Evolutionary conservation across 2,113 vertebrate genomes (phyloP).

Genomic region (Sciurus niger): DNA sequence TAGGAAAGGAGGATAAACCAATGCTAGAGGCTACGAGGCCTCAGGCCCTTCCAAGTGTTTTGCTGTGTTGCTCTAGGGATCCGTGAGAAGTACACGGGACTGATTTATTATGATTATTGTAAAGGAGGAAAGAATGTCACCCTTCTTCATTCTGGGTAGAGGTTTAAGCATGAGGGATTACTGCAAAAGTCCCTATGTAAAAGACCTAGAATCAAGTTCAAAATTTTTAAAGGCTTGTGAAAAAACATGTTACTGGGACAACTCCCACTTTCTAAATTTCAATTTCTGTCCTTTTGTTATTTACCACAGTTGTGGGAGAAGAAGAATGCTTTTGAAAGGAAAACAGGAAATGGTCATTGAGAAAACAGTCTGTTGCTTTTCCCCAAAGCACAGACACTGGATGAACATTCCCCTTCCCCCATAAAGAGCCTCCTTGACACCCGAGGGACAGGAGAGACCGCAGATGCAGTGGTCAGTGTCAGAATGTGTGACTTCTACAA

Average conservation of each 20-base stretch:
- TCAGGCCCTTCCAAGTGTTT: background rate
- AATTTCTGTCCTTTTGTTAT: constrained; percentile 32
- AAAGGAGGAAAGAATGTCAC: background rate
- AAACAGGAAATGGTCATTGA: constrained; percentile 59
- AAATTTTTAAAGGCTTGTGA: background rate
- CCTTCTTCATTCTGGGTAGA: background rate
- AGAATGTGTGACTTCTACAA: background rate
- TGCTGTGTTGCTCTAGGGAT: background rate
- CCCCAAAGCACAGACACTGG: background rate
- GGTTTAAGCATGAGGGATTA: background rate
- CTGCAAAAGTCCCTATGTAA: background rate
- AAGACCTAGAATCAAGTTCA: background rate
- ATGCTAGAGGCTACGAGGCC: background rate
- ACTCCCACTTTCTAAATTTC: background rate
- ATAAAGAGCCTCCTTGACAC: background rate
- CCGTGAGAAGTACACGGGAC: background rate
- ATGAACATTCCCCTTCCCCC: background rate
- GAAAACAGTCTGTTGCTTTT: constrained; percentile 18
- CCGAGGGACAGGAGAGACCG: background rate
- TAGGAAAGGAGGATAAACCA: background rate
- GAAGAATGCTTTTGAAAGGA: constrained; percentile 54
- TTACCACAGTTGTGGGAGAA: constrained; percentile 38
- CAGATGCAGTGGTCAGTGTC: background rate
- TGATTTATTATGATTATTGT: background rate
- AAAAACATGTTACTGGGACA: background rate